Evolutionary conservation across 2,797 vertebrate species (phyloP), one percentile per base, ranked within the genome.

Genomic region (Pipistrellus kuhlii): DNA sequence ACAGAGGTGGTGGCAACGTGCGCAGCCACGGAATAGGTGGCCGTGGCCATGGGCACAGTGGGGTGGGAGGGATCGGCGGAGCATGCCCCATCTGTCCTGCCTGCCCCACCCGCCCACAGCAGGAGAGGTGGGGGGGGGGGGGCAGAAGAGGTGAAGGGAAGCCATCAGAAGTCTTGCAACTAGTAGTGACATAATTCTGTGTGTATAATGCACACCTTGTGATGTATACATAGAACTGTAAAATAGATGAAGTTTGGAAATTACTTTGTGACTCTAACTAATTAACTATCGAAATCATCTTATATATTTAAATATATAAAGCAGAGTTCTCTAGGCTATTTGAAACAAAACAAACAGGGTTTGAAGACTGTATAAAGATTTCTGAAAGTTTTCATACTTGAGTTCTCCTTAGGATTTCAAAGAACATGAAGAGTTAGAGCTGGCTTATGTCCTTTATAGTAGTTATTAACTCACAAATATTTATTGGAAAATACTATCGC

Each of bases 231-330:
- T 72, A 83, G 83, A 93, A 15, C 10, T 35, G 76, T 27, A 5
- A 18, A 85, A 66, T 17, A 76, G n/a, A 77, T 78, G 18, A 86
- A 2, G 1, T 66, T 93, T 92, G 30, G 30, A 35, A 90, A 35
- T 41, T 6, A 5, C 76, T 11, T 73, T 93, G 2, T 62, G 35
- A 77, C 81, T 91, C 27, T 94, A 91, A 85, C 41, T 44, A 62
- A 64, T 32, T 53, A 80, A 71, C 23, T 68, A 83, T 55, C 17
- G 15, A 76, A 95, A 93, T 5, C 0, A 77, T 81, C 6, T 21
- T 51, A 7, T 15, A 69, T 81, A n/a, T 66, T 85, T 93, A 68
- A 86, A 62, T 77, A 72, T 73, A n/a, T 86, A 86, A 95, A 57
- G 1, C 12, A 35, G 15, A 10, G 20, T 1, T 14, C 10, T 35